A percentile compares a stretch with the other conserved stretches of the same genome.
Evolutionary conservation across 2,797 vertebrate species (phyloP).

Genomic region (Epinephelus malabaricus): DNA sequence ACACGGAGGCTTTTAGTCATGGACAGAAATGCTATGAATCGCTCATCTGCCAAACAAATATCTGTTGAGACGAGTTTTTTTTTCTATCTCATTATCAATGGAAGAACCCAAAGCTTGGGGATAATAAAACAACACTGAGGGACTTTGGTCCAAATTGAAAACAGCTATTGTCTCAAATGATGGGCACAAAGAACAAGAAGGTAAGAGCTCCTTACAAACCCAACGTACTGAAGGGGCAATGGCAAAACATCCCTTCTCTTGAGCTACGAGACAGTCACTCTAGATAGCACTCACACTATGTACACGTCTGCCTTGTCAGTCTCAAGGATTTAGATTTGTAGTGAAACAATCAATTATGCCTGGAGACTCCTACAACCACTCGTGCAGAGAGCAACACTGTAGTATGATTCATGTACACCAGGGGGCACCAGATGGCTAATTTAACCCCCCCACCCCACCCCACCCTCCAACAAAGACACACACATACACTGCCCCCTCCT

Average conservation of each 20-base stretch:
- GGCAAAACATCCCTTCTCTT: not conserved
- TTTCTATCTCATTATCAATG: slow-evolving; percentile 1
- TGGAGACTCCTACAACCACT: slow-evolving; percentile 30
- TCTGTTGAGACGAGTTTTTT: not conserved
- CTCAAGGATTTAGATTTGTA: slow-evolving; percentile 25
- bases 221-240: not conserved
- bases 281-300: not conserved
- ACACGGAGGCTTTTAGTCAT: not conserved
- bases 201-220: not conserved
- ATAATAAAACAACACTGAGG: not conserved
- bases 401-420: slow-evolving; percentile 73
- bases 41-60: not conserved
- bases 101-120: not conserved
- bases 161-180: not conserved
- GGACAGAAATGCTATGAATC: not conserved
- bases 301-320: not conserved
- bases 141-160: not conserved
- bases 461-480: slow-evolving; percentile 1
- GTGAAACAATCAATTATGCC: slow-evolving; percentile 34
- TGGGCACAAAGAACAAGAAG: not conserved
- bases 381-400: slow-evolving; percentile 36
- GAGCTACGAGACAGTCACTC: not conserved
- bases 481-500: not conserved
- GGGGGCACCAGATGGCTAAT: slow-evolving; percentile 80
- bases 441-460: slow-evolving; percentile 51